Evolutionary conservation across 2,113 vertebrate genomes (phyloP).

Genomic region (Petroica traversi): DNA sequence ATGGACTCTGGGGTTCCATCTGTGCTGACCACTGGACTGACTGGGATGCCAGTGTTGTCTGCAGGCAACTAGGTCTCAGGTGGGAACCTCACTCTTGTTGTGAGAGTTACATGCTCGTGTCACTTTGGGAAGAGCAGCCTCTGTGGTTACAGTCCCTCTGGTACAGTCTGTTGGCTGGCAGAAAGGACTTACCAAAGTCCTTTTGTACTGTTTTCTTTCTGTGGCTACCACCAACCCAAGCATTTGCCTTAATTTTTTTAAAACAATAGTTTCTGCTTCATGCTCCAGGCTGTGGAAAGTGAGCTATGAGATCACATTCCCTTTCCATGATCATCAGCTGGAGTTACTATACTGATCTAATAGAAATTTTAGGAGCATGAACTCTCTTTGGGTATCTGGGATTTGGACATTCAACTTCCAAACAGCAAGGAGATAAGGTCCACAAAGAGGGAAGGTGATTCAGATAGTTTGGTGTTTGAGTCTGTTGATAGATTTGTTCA

Average conservation of each 20-base stretch:
- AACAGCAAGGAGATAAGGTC: neutral
- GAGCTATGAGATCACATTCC: neutral
- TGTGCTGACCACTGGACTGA: slow-evolving; percentile 87
- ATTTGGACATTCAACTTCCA: neutral
- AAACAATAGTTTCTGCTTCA: neutral
- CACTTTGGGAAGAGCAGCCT: neutral
- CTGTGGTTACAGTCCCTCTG: neutral
- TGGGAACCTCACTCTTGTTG: slow-evolving; percentile 23
- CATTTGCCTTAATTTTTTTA: neutral
- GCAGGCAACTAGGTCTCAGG: slow-evolving; percentile 87
- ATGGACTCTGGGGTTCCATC: slow-evolving; percentile 85
- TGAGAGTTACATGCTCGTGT: rapidly evolving
- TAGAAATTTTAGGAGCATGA: neutral
- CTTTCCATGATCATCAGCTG: neutral
- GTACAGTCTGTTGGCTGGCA: neutral
- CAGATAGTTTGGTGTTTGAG: neutral
- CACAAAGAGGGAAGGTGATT: neutral
- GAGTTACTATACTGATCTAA: neutral
- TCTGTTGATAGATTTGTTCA: neutral
- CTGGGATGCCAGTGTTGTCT: slow-evolving; percentile 87
- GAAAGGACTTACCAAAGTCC: neutral
- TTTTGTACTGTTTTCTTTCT: neutral
- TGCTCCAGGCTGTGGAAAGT: neutral
- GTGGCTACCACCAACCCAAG: neutral
- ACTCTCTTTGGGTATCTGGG: neutral